Evolutionary conservation across 1,140 invertebrate species (phyloP).

Genomic region (Drosophila saltans): DNA sequence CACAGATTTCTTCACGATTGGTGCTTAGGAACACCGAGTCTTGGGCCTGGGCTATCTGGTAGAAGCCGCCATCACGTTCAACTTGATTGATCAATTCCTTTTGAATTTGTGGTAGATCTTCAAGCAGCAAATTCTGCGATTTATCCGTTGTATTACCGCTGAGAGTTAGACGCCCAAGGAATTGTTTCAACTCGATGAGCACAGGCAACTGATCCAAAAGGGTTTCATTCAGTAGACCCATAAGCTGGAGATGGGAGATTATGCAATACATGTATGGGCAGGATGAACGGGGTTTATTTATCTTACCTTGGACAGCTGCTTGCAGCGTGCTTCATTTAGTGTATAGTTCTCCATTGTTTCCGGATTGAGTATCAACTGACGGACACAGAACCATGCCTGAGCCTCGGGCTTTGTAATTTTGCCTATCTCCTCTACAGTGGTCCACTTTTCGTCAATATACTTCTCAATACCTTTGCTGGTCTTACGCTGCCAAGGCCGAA

Average conservation of each 20-base stretch:
- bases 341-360: conserved; percentile 87
- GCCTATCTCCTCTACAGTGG: conserved; percentile 84
- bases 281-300: not conserved
- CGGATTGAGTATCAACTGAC: conserved; percentile 87
- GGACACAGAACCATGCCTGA: conserved; percentile 89
- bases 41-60: conserved; percentile 85
- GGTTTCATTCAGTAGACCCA: conserved; percentile 86
- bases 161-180: conserved; percentile 84
- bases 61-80: conserved; percentile 84
- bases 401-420: conserved; percentile 88
- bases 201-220: conserved; percentile 90
- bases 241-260: conserved; percentile 24
- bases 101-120: conserved; percentile 85
- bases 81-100: conserved; percentile 82
- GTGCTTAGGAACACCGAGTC: conserved; percentile 84
- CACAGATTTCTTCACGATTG: conserved; percentile 84
- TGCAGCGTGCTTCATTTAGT: conserved; percentile 87
- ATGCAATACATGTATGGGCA: not conserved
- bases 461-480: conserved; percentile 84
- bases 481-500: conserved; percentile 88
- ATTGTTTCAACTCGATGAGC: conserved; percentile 89
- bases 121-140: conserved; percentile 84
- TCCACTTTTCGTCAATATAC: conserved; percentile 87
- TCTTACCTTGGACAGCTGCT: conserved; percentile 84
- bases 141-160: conserved; percentile 46